Conservation (phyloP, 2,113 vertebrate genomes). For the Crocuta crocuta region DNA sequence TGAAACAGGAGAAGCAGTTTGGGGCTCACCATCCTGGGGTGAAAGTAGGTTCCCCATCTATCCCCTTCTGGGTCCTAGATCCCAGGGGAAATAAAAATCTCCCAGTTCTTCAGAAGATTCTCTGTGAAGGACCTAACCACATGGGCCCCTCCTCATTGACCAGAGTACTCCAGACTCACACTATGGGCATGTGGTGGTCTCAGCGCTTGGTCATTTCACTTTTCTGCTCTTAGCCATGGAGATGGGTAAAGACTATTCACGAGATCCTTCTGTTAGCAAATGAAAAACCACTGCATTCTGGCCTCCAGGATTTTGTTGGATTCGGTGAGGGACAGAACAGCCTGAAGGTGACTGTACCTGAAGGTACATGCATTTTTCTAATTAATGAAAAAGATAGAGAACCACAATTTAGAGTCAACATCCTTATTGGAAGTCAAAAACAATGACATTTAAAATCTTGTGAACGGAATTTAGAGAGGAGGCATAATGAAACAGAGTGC, state of each 20-base stretch:
- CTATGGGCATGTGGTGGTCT: not conserved
- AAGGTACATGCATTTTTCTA: not conserved
- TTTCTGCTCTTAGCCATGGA: not conserved
- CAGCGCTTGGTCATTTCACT: not conserved
- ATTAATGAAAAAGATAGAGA: not conserved
- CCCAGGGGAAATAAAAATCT: not conserved
- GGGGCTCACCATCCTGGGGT: not conserved
- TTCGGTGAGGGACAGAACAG: not conserved
- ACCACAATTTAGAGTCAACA: not conserved
- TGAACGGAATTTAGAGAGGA: not conserved
- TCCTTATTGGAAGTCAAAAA: not conserved
- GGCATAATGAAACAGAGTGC: not conserved
- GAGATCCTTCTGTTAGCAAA: constrained; percentile 20
- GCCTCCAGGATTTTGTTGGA: constrained; percentile 10
- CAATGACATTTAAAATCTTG: constrained; percentile 43
- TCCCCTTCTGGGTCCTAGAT: not conserved
- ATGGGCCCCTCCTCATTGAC: not conserved
- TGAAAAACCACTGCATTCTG: not conserved
- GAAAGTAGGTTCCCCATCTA: not conserved
- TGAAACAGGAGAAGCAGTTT: not conserved
- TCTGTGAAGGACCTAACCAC: not conserved
- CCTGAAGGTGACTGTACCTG: not conserved
- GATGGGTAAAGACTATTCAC: not conserved
- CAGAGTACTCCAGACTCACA: not conserved
- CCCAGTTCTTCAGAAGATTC: not conserved